Percentiles rank a stretch among this genome's conserved stretches.
Evolutionary conservation across 1,140 invertebrate species (phyloP).

Genomic region (Drosophila baimaii): DNA sequence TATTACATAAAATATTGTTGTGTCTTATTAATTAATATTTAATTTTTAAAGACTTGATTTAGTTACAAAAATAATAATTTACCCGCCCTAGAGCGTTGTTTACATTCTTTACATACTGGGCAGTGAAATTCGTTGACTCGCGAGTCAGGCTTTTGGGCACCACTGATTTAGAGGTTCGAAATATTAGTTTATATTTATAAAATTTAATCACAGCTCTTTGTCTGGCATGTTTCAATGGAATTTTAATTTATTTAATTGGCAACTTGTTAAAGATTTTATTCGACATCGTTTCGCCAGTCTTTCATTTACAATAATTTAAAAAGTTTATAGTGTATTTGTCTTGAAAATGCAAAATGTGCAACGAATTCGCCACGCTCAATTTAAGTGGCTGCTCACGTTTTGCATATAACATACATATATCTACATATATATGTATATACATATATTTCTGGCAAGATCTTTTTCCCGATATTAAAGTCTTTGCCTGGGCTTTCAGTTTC

Average conservation of each 20-base stretch:
- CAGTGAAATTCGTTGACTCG: too few species aligned
- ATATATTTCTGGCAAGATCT: slow-evolving; percentile 49
- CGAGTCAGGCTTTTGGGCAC: too few species aligned
- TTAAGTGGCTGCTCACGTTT: slow-evolving; percentile 73
- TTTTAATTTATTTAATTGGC: background rate
- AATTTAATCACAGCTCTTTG: background rate
- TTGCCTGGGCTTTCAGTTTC: slow-evolving; percentile 7
- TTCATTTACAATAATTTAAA: slow-evolving; percentile 26
- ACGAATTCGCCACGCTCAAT: slow-evolving; percentile 45
- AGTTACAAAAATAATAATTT: too few species aligned
- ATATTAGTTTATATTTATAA: background rate
- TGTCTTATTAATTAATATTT: too few species aligned
- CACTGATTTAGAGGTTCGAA: too few species aligned
- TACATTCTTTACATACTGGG: too few species aligned
- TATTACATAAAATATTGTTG: too few species aligned
- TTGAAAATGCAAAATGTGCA: slow-evolving; percentile 50
- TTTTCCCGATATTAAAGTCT: slow-evolving; percentile 38
- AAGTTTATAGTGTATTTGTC: slow-evolving; percentile 19
- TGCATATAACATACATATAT: slow-evolving; percentile 9
- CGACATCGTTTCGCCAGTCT: background rate
- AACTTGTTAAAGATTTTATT: background rate
- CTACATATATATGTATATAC: background rate
- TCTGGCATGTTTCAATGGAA: too few species aligned
- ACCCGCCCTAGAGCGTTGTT: too few species aligned
- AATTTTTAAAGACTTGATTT: too few species aligned